A percentile compares a stretch with the other conserved stretches of the same genome.
Conservation (phyloP, 1,140 invertebrate species). For the Trichoplusia ni region DNA sequence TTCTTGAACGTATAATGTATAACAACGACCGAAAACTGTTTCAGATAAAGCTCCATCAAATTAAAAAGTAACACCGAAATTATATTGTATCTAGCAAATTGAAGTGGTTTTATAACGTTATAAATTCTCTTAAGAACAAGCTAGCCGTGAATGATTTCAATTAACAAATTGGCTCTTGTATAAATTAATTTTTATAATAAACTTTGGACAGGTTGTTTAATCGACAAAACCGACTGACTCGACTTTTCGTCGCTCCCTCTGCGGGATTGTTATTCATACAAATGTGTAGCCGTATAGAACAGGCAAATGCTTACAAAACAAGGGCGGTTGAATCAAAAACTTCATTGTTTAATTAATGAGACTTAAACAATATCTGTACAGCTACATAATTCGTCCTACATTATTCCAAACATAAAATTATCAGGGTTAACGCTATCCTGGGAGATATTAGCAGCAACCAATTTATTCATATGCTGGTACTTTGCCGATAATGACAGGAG, state of each 20-base stretch:
- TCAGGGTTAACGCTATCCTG: neutral
- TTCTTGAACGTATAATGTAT: neutral
- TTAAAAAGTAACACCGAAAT: neutral
- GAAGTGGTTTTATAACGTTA: neutral
- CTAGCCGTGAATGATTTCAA: neutral
- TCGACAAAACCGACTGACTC: neutral
- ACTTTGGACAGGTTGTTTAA: slow-evolving; percentile 5
- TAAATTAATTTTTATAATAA: neutral
- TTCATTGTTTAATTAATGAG: neutral
- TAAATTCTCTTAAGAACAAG: neutral
- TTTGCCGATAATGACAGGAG: slow-evolving; percentile 18
- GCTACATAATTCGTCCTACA: neutral
- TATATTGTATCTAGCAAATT: neutral
- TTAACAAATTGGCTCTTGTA: neutral
- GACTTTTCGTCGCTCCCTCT: neutral
- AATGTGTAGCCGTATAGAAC: neutral
- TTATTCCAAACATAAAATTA: neutral
- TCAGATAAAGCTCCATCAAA: neutral
- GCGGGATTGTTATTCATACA: slow-evolving; percentile 3
- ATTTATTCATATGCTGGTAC: slow-evolving; percentile 6
- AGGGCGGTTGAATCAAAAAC: neutral
- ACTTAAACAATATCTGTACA: neutral
- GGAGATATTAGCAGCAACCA: neutral
- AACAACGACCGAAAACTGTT: neutral
- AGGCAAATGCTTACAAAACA: neutral